Evolutionary conservation across 2,888 invertebrate species (phyloP).

Genomic region (Amphipyra tragopoginis): DNA sequence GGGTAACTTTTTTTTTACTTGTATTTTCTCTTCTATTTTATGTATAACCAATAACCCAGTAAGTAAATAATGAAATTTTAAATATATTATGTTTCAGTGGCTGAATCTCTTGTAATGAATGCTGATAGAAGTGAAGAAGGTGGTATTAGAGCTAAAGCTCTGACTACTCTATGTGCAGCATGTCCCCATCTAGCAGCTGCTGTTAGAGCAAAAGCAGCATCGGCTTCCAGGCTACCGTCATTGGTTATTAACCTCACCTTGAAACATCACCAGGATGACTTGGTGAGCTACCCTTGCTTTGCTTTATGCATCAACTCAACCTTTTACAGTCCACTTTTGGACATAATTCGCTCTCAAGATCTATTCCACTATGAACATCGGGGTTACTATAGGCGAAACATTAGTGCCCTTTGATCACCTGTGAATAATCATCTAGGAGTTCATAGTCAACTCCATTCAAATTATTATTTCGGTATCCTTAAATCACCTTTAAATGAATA

Average conservation of each 20-base stretch:
- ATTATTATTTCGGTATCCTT: too few relatives aligned
- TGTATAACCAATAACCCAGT: too few relatives aligned
- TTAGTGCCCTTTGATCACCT: too few relatives aligned
- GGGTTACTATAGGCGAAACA: too few relatives aligned
- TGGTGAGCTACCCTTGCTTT: conserved; percentile 75
- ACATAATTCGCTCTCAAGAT: too few relatives aligned
- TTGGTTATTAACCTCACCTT: conserved; percentile 95
- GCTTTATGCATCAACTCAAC: not conserved
- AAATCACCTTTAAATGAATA: too few relatives aligned
- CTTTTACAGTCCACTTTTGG: too few relatives aligned
- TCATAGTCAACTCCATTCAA: too few relatives aligned
- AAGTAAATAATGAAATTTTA: not conserved
- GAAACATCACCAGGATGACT: conserved; percentile 90
- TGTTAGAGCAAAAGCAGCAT: conserved; percentile 96
- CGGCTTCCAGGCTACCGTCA: conserved; percentile 96
- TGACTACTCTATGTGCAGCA: conserved; percentile 96
- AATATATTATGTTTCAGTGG: conserved; percentile 89
- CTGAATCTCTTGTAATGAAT: conserved; percentile 95
- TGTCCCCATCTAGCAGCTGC: conserved; percentile 96
- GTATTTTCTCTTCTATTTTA: too few relatives aligned
- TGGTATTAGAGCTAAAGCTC: conserved; percentile 94
- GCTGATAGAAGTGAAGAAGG: conserved; percentile 97
- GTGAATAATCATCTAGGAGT: too few relatives aligned
- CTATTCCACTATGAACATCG: too few relatives aligned
- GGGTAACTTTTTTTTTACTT: too few relatives aligned